Percentiles rank a stretch among this genome's conserved stretches.
Evolutionary conservation across 2,888 invertebrate genomes (phyloP).

Genomic region (Toxonevra muliebris): DNA sequence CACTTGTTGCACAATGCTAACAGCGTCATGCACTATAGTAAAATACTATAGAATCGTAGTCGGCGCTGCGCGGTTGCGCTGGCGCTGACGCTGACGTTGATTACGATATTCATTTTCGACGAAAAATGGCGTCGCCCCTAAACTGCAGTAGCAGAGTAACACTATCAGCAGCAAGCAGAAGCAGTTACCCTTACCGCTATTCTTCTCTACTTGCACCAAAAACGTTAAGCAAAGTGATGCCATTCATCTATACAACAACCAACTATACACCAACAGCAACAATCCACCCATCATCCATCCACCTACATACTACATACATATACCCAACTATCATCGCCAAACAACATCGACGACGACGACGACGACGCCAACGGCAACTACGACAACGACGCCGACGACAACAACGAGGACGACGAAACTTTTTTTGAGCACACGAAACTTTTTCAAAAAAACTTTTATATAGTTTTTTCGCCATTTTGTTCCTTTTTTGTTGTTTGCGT

Average conservation of each 20-base stretch:
- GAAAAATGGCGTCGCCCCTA: conserved; percentile 59
- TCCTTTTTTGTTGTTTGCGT: conserved; percentile 50
- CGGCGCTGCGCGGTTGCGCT: background rate
- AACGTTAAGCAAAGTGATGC: conserved; percentile 12
- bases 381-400: conserved; percentile 49
- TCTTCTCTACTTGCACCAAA: conserved; percentile 4
- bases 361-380: conserved; percentile 44
- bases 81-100: background rate
- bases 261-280: conserved; percentile 13
- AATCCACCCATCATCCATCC: conserved; percentile 27
- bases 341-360: conserved; percentile 37
- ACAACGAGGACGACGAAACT: conserved; percentile 47
- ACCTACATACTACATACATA: conserved; percentile 29
- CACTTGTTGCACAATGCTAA: conserved; percentile 66
- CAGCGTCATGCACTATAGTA: conserved; percentile 45
- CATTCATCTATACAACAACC: conserved; percentile 2
- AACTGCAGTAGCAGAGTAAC: conserved; percentile 42
- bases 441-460: conserved; percentile 59
- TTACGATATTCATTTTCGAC: conserved; percentile 51
- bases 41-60: conserved; percentile 26
- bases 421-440: conserved; percentile 65
- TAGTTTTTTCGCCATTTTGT: conserved; percentile 57
- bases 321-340: no score
- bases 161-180: conserved; percentile 2
- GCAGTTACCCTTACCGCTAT: conserved; percentile 5